Evolutionary conservation across 2,888 invertebrate genomes (phyloP), one percentile per base, ranked within the genome.

Genomic region (Cistogaster globosa): DNA sequence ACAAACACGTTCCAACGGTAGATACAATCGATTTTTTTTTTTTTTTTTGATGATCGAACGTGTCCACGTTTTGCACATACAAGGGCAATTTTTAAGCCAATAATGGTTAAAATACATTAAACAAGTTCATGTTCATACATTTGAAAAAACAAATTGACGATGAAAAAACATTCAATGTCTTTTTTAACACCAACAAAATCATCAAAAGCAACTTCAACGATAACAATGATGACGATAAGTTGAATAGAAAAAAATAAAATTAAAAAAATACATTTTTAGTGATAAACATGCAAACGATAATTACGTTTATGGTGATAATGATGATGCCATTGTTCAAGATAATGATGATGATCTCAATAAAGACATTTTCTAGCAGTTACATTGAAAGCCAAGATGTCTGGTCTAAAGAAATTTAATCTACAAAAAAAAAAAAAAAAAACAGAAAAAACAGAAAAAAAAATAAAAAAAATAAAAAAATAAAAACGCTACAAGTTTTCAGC

Each of bases 101-200:
- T 82, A 75, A 85, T 82, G 85, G 85, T 55, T 75, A 85, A 82
- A 85, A 79, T 75, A 82, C 20, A 75, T 85, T 85, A 82, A 85
- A 82, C 85, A 85, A 85, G 85, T 82, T 85, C 75, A 85, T 82
- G 85, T 81, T 78, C 57, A 68, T 84, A 62, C 57, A 74, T 58
- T 72, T n/a, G 58, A 55, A 68, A n/a, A 58, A 58, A 72, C 71
- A 83, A 79, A 72, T 72, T 67, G 67, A 48, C 53, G 53, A 38
- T 53, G 62, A 69, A 74, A 68, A 36, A 69, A 18, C 51, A 53
- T 48, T 62, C 45, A 69, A n/a, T 63, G 65, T 45, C 60, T 72
- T 48, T 62, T 3, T 53, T 53, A 63, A 26, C 55, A 14, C 26
- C 32, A 63, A 14, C 55, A 62, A 16, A 16, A 65, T 14, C 55